Evolutionary conservation across 35 echinoderm and acorn worm genomes (phyloP).

Genomic region (Apostichopus parvimensis): DNA sequence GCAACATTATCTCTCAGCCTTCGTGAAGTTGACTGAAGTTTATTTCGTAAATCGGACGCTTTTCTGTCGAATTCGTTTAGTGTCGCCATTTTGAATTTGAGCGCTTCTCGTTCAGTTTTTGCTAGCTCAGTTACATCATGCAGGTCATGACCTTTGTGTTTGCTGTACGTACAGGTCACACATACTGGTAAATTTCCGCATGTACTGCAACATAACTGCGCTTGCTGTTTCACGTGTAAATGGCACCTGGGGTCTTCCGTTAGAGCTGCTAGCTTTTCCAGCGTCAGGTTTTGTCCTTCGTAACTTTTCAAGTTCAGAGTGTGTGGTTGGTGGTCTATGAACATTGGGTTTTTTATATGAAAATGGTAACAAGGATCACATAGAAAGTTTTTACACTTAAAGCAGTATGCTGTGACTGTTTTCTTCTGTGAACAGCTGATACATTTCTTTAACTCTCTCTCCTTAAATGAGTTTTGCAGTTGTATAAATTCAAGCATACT

Average conservation of each 20-base stretch:
- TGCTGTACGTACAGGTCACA: neutral
- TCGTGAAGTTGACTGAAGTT: neutral
- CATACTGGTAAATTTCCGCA: neutral
- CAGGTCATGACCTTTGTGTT: slow-evolving; percentile 16
- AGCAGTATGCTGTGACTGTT: neutral
- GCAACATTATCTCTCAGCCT: neutral
- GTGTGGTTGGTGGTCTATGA: neutral
- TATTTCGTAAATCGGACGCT: neutral
- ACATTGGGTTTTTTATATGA: neutral
- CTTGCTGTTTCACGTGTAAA: neutral
- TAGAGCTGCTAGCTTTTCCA: neutral
- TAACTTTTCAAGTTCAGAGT: neutral
- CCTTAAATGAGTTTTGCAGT: neutral
- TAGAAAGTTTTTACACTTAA: slow-evolving; percentile 5
- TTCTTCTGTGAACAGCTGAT: neutral
- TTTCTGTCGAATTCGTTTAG: neutral
- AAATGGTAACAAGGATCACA: neutral
- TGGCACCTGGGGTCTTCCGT: neutral
- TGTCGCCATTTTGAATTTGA: neutral
- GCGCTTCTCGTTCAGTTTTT: neutral
- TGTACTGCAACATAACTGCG: neutral
- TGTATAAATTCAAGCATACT: neutral
- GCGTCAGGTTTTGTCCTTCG: neutral
- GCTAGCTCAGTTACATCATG: neutral
- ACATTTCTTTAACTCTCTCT: neutral